Conservation (phyloP, 2,888 invertebrate species). For the Lagria hirta region DNA sequence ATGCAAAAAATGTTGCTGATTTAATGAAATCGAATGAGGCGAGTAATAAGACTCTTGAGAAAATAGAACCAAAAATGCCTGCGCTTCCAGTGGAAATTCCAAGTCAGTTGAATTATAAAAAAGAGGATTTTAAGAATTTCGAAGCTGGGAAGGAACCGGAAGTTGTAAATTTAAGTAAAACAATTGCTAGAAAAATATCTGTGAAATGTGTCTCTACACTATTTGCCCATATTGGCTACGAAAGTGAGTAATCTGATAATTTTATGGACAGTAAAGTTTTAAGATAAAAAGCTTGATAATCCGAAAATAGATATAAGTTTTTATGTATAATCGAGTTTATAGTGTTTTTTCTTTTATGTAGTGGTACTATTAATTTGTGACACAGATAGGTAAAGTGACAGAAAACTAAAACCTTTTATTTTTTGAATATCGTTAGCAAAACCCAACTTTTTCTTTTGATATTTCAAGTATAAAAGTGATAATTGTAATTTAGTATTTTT, state of each 20-base stretch:
- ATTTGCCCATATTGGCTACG: constrained; percentile 59
- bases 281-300: constrained; percentile 25
- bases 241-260: constrained; percentile 45
- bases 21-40: constrained; percentile 38
- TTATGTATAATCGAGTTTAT: no score
- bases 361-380: no score
- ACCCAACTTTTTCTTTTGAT: no score
- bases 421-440: no score
- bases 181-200: constrained; percentile 49
- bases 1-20: constrained; percentile 46
- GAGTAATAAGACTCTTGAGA: background rate
- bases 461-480: no score
- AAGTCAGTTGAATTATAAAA: constrained; percentile 41
- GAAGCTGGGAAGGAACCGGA: constrained; percentile 41
- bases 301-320: no score
- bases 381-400: no score
- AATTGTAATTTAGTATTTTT: background rate
- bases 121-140: constrained; percentile 39
- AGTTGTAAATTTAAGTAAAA: constrained; percentile 46
- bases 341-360: no score
- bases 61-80: constrained; percentile 35
- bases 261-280: constrained; percentile 3
- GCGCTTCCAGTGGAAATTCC: no score
- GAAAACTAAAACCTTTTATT: no score
- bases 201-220: constrained; percentile 56